Conservation (phyloP, 1,140 invertebrate genomes). For the Acromyrmex heyeri region DNA sequence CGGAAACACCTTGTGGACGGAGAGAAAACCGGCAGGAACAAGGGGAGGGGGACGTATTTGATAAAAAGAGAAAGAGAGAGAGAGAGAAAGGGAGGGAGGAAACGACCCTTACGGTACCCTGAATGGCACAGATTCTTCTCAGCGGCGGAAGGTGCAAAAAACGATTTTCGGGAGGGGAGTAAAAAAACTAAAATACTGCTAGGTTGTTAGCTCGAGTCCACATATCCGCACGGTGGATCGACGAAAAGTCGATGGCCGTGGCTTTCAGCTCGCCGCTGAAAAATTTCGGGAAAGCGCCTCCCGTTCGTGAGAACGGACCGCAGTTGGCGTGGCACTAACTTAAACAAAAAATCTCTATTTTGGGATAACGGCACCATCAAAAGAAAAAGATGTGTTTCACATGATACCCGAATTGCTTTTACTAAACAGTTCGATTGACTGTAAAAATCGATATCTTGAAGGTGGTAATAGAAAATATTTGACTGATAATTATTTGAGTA, state of each 20-base stretch:
- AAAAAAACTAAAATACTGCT: constrained; percentile 80
- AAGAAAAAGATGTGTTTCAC: constrained; percentile 8
- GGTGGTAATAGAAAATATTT: background rate
- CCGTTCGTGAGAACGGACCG: constrained; percentile 74
- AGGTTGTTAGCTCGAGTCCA: constrained; percentile 71
- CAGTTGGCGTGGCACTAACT: constrained; percentile 31
- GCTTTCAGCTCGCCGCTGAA: constrained; percentile 37
- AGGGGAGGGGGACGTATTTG: background rate
- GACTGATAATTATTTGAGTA: background rate
- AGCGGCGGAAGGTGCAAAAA: constrained; percentile 74
- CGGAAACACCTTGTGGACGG: constrained; percentile 76
- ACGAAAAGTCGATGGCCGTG: constrained; percentile 22
- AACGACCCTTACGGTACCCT: constrained; percentile 83
- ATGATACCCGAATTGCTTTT: background rate
- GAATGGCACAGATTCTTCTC: constrained; percentile 85
- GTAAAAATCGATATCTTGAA: background rate
- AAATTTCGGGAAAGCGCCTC: constrained; percentile 70
- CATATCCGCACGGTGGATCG: constrained; percentile 25
- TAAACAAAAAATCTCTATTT: constrained; percentile 51
- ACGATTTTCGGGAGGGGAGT: constrained; percentile 33
- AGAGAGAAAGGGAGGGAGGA: constrained; percentile 60
- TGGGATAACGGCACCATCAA: constrained; percentile 22
- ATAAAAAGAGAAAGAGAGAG: constrained; percentile 15
- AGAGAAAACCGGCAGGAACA: constrained; percentile 55
- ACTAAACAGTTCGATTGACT: background rate